Base-by-base conservation (phyloP, 2,888 invertebrate genomes). In the Acanthoscelides obtectus region DNA sequence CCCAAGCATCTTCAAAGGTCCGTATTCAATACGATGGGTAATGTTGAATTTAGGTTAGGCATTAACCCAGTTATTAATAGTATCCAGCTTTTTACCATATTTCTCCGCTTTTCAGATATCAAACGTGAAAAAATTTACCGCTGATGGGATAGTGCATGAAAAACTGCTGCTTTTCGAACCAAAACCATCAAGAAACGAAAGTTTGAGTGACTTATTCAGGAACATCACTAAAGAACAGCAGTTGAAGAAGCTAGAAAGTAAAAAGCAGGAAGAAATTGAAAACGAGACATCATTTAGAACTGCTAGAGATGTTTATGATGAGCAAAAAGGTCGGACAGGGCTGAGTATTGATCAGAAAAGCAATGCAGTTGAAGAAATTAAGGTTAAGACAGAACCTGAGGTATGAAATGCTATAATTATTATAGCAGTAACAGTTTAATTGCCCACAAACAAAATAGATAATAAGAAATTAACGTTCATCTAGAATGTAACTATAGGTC, bases 81-180 rank as follows among this genome's bases (percentile, higher is more conserved):
- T 72, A 72, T 69, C 70, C 74, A 76, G 77, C 69, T 70, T 75
- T 72, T 74, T 77, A 72, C 76, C 73, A 72, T 73, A 72, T 68
- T 77, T 78, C 75, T 72, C 68, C 73, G 77, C 78, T 73, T 76
- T 85, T 87, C 78, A 93, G 92, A 88, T 92, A 81, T 84, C 90
- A 25, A 84, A 87, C 27, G 87, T 93, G 69, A 92, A 91, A 80
- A 87, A 88, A 73, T 86, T 86, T 75, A 90, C 88, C 1, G 80
- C 80, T n/a, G 85, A 85, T 71, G 79, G 82, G 63, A 80, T 77
- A 70, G 83, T 92, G 27, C 87, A 88, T 79, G 88, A 90, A 6
- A 81, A 87, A 64, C 82, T 92, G 22, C 86, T 87, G 80, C 86
- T 84, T 17, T 90, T 88, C 79, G 85, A 88, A 75, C 89, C 90